phyloP scores from a whole-genome alignment of 2,797 vertebrate species.

The Mustela erminea region DNA sequence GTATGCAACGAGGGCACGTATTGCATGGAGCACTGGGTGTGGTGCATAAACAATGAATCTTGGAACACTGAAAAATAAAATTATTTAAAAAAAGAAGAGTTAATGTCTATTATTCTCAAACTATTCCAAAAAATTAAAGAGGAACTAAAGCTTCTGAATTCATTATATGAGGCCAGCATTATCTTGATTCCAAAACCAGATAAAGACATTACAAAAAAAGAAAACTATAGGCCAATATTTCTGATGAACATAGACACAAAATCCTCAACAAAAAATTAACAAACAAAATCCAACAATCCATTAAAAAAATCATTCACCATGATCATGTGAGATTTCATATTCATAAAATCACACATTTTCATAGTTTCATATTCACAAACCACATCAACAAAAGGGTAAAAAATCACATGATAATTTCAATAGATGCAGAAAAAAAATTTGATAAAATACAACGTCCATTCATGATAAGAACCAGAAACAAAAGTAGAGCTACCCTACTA shows the following conservation, averaged over 20 bases:
- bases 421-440: background rate
- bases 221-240: too few species aligned
- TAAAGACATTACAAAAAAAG: background rate
- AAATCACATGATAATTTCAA: background rate
- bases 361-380: background rate
- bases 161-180: background rate
- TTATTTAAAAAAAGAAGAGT: background rate
- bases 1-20: too few species aligned
- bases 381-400: background rate
- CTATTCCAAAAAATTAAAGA: background rate
- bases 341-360: too few species aligned
- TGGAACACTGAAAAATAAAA: too few species aligned
- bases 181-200: background rate
- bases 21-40: too few species aligned
- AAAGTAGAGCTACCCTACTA: too few species aligned
- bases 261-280: too few species aligned
- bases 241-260: too few species aligned
- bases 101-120: background rate
- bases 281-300: too few species aligned
- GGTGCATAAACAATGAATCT: too few species aligned
- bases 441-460: background rate
- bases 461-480: background rate
- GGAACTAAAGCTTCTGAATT: background rate
- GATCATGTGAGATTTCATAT: background rate
- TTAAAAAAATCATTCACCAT: too few species aligned